Percentiles rank a stretch among this genome's conserved stretches.
phyloP scores from a whole-genome alignment of 2,888 invertebrate species.

The Clanis bilineata region DNA sequence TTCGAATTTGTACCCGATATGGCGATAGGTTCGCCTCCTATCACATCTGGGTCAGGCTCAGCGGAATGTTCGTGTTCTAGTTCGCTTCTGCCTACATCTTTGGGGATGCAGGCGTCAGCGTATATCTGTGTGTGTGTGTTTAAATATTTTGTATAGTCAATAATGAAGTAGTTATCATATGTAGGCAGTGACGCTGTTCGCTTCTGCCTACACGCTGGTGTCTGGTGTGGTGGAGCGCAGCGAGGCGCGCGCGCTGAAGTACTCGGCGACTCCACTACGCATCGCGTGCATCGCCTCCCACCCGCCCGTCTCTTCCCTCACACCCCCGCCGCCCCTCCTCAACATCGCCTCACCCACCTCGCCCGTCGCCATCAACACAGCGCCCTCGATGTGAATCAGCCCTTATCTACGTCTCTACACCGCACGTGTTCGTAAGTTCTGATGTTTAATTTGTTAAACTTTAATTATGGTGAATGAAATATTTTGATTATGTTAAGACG shows the following conservation, averaged over 20 bases:
- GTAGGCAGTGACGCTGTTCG: conserved; percentile 64
- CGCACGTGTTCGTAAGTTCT: not conserved
- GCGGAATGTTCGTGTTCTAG: too few relatives aligned
- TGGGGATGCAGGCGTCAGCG: too few relatives aligned
- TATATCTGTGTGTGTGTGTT: too few relatives aligned
- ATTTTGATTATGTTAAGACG: not conserved
- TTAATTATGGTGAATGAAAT: not conserved
- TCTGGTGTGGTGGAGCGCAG: conserved; percentile 47
- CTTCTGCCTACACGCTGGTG: conserved; percentile 58
- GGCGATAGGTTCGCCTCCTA: too few relatives aligned
- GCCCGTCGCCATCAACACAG: conserved; percentile 20
- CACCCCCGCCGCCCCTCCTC: conserved; percentile 33
- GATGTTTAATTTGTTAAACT: not conserved
- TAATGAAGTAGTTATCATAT: not conserved
- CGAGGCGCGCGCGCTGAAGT: conserved; percentile 36
- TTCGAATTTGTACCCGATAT: too few relatives aligned
- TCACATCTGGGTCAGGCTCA: too few relatives aligned
- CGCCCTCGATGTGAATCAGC: not conserved
- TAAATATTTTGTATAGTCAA: not conserved
- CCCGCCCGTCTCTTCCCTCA: conserved; percentile 20
- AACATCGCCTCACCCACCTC: conserved; percentile 24
- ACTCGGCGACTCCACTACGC: conserved; percentile 44
- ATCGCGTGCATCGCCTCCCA: conserved; percentile 48
- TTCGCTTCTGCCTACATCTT: too few relatives aligned
- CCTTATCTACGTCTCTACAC: not conserved